phyloP scores from a whole-genome alignment of 2,888 invertebrate species.

The Osedax frankpressi region DNA sequence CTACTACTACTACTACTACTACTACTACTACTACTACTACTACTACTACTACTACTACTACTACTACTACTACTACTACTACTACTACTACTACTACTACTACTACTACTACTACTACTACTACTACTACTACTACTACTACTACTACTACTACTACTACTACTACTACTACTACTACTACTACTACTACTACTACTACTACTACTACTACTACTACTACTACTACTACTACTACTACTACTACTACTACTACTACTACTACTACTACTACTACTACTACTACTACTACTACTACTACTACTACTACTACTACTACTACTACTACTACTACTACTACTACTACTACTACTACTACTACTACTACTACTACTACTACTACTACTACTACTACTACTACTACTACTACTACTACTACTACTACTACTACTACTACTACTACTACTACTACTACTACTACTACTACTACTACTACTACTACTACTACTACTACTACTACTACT shows the following conservation, averaged over 20 bases:
- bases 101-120: not conserved
- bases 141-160: not conserved
- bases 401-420: not conserved
- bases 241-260: not conserved
- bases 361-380: not conserved
- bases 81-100: not conserved
- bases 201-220: not conserved
- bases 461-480: not conserved
- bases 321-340: not conserved
- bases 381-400: not conserved
- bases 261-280: not conserved
- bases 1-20: not conserved
- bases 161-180: not conserved
- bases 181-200: not conserved
- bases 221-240: not conserved
- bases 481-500: not conserved
- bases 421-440: not conserved
- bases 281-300: not conserved
- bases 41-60: not conserved
- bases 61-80: not conserved
- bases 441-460: not conserved
- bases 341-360: not conserved
- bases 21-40: not conserved
- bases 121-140: not conserved
- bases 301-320: not conserved